These are phyloP conservation scores for Brenthis hecate DNA, from an alignment of 2,888 invertebrate genomes.

Conservation along the genomic window DNA sequence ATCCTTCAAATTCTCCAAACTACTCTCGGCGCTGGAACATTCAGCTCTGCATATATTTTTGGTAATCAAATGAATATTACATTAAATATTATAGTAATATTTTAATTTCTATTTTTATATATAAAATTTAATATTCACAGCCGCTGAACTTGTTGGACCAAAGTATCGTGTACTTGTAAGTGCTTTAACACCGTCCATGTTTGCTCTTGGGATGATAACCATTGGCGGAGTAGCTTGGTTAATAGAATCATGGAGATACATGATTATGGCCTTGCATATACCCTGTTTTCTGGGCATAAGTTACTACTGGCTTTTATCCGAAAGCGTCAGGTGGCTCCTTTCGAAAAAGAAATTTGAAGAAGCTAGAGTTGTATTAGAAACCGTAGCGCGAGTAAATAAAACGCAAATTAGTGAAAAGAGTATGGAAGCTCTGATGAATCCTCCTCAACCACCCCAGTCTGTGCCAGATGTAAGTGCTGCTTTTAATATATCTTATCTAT, in stretches of 20 bases:
- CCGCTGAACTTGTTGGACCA: conserved; percentile 88
- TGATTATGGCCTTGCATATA: conserved; percentile 85
- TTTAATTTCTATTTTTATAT: no score
- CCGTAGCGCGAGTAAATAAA: conserved; percentile 84
- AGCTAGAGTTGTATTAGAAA: conserved; percentile 83
- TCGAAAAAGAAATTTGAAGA: conserved; percentile 84
- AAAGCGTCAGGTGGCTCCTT: conserved; percentile 89
- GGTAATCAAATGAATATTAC: conserved; percentile 46
- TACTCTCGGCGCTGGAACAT: conserved; percentile 77
- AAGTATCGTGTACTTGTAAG: conserved; percentile 87
- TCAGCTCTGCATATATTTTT: conserved; percentile 74
- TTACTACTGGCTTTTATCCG: conserved; percentile 85
- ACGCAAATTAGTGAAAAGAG: conserved; percentile 80
- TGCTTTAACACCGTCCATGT: conserved; percentile 86
- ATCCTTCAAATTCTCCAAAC: conserved; percentile 78
- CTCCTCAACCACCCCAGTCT: conserved; percentile 30
- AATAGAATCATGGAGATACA: conserved; percentile 85
- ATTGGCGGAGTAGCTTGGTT: conserved; percentile 86
- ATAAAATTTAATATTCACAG: conserved; percentile 29
- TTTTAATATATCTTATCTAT: no score
- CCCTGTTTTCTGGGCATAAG: conserved; percentile 85
- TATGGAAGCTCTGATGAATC: conserved; percentile 56
- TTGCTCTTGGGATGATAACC: conserved; percentile 86
- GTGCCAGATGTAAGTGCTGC: conserved; percentile 15
- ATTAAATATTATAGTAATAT: no score